Percentiles rank a stretch among this genome's conserved stretches.
Conservation (phyloP, 64 coral and sea anemone species). For the Montipora sp. region DNA sequence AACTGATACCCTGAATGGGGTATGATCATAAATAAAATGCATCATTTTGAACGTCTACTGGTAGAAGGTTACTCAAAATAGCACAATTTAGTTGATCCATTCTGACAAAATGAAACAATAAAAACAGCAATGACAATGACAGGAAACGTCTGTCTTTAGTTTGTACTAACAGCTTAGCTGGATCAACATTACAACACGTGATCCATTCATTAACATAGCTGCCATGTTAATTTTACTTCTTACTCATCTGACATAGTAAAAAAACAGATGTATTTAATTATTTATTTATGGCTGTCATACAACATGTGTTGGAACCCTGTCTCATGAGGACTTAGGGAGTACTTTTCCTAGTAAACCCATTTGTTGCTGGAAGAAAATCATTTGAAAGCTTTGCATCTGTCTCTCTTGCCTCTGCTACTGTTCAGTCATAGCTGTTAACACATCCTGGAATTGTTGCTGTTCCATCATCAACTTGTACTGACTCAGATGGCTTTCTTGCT, state of each 20-base stretch:
- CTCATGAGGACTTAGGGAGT: constrained; percentile 26
- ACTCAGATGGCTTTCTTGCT: constrained; percentile 34
- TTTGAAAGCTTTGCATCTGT: constrained; percentile 52
- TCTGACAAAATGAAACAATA: background rate
- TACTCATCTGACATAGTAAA: constrained; percentile 10
- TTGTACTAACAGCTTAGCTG: constrained; percentile 2
- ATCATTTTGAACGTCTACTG: background rate
- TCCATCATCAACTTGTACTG: constrained; percentile 41
- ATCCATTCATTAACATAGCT: constrained; percentile 1
- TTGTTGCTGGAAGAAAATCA: constrained; percentile 58
- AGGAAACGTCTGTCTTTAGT: background rate
- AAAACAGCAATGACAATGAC: background rate
- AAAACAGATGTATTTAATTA: background rate
- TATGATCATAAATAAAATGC: background rate
- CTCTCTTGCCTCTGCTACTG: constrained; percentile 41
- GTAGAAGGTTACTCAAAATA: constrained; percentile 1
- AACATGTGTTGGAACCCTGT: constrained; percentile 6
- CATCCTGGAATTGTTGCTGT: constrained; percentile 34
- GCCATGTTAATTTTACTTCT: background rate
- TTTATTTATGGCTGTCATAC: constrained; percentile 18
- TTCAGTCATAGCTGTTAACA: constrained; percentile 33
- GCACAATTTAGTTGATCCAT: background rate
- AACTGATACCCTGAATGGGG: background rate
- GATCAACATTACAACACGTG: background rate
- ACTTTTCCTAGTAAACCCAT: constrained; percentile 46